phyloP scores from a whole-genome alignment of 2,797 vertebrate genomes.

The Smutsia temminckii region DNA sequence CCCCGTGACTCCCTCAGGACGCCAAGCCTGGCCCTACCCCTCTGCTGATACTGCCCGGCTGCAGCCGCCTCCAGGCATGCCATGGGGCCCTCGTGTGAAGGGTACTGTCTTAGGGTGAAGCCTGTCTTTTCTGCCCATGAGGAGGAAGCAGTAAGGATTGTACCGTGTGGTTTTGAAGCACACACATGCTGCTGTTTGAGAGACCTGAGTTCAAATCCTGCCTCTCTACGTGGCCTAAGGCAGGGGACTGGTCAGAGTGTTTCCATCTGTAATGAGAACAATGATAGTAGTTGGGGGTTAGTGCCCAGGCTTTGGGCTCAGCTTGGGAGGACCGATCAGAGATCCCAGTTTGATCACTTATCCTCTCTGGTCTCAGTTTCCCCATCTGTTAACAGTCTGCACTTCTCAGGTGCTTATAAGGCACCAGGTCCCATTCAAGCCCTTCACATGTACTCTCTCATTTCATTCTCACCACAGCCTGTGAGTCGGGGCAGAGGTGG shows the following conservation, averaged over 20 bases:
- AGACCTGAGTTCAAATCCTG: neutral
- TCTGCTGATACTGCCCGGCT: too few relatives aligned
- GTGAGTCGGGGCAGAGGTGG: rapidly evolving
- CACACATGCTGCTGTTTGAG: neutral
- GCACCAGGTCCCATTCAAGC: neutral
- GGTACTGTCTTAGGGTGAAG: neutral
- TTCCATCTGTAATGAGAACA: rapidly evolving
- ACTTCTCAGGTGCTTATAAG: neutral
- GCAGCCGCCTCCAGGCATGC: neutral
- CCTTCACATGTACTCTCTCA: rapidly evolving
- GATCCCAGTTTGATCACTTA: neutral
- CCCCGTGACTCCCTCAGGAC: rapidly evolving
- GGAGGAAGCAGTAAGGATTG: neutral
- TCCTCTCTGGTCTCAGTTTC: neutral
- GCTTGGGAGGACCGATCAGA: neutral
- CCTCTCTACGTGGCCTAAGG: neutral
- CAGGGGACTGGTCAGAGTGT: neutral
- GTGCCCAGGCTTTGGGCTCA: neutral
- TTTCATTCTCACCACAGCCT: neutral
- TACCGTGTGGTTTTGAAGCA: neutral
- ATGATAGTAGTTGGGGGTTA: neutral
- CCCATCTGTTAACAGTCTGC: neutral
- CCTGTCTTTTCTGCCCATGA: neutral
- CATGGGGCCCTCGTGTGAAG: neutral
- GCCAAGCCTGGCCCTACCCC: neutral